phyloP scores from a whole-genome alignment of 2,113 vertebrate species.

The Caranx melampygus region DNA sequence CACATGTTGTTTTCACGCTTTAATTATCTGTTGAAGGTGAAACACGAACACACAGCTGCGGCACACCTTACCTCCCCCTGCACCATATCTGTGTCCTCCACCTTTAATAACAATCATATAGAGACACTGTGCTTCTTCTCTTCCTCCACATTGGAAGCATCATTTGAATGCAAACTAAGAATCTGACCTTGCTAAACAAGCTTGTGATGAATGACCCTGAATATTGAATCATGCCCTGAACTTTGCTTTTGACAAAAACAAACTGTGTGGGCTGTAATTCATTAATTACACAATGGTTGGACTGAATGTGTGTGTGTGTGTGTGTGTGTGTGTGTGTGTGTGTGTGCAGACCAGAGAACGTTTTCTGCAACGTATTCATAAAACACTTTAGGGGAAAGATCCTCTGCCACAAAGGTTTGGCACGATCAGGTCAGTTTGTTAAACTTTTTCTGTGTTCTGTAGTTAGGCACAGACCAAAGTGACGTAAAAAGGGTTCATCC shows the following conservation, averaged over 20 bases:
- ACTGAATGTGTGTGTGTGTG: neutral
- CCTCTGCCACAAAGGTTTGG: neutral
- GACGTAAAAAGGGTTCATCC: neutral
- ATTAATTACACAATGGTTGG: neutral
- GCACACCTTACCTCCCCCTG: no score
- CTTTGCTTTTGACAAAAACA: constrained; percentile 27
- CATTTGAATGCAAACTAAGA: neutral
- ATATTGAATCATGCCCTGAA: constrained; percentile 1
- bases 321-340: no score
- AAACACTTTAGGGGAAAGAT: neutral
- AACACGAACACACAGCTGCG: neutral
- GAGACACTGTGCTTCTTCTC: neutral
- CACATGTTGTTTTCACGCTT: constrained; percentile 26
- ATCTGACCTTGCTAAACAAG: neutral
- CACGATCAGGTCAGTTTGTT: neutral
- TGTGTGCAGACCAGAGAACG: neutral
- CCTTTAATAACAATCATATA: no score
- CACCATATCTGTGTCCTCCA: no score
- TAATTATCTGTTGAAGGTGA: constrained; percentile 12
- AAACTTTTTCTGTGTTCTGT: neutral
- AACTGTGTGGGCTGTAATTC: neutral
- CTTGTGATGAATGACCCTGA: constrained; percentile 26
- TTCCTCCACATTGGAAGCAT: neutral
- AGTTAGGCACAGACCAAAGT: no score
- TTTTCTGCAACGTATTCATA: neutral